Evolutionary conservation across 2,113 vertebrate species (phyloP).

Genomic region (Seriola dumerili): DNA sequence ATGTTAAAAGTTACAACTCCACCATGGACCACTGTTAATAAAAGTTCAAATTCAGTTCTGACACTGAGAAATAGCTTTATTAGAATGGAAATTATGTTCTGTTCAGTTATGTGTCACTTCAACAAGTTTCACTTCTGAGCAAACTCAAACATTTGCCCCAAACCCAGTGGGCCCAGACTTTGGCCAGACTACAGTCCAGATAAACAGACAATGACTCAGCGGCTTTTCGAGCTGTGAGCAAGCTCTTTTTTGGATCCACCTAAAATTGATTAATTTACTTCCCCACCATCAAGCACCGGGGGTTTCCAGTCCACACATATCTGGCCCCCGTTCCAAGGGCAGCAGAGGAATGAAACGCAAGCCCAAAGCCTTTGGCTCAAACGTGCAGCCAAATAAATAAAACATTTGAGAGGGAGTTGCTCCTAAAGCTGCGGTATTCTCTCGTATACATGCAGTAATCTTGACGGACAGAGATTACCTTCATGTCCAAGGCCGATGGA

Average conservation of each 20-base stretch:
- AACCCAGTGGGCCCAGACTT: conserved; percentile 42
- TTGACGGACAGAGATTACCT: conserved; percentile 45
- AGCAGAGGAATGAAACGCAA: conserved; percentile 61
- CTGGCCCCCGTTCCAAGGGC: conserved; percentile 62
- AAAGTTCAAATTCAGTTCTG: background rate
- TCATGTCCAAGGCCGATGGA: conserved; percentile 44
- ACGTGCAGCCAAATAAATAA: conserved; percentile 65
- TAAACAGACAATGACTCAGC: conserved; percentile 77
- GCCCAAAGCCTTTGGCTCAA: conserved; percentile 54
- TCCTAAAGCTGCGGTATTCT: conserved; percentile 52
- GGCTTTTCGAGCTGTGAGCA: conserved; percentile 29
- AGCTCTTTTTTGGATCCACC: conserved; percentile 46
- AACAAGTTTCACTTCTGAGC: background rate
- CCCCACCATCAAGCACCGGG: conserved; percentile 57
- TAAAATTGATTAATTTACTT: conserved; percentile 63
- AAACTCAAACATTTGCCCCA: conserved; percentile 18
- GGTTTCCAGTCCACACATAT: conserved; percentile 67
- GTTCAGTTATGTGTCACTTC: background rate
- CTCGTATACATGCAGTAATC: conserved; percentile 64
- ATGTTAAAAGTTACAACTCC: background rate
- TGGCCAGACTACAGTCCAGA: conserved; percentile 41
- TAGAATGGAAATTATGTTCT: background rate
- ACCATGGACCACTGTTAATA: background rate
- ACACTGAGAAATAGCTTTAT: background rate
- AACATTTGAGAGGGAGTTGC: conserved; percentile 51